Conservation (phyloP, 2,888 invertebrate species). For the Drosophila meridionalis region DNA sequence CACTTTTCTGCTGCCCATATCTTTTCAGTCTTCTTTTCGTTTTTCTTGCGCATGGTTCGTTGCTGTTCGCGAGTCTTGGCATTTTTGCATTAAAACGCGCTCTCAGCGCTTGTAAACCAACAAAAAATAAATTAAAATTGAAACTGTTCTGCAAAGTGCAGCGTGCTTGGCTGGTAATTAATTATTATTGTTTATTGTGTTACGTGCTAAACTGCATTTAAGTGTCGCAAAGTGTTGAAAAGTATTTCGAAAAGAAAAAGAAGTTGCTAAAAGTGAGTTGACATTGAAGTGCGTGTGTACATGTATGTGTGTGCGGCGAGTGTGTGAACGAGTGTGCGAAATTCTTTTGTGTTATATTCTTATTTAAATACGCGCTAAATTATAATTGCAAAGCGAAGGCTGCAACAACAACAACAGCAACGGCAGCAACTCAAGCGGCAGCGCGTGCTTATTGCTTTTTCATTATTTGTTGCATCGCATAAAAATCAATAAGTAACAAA, state of each 20-base stretch:
- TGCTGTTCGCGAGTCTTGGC: conserved; percentile 44
- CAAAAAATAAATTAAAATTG: conserved; percentile 16
- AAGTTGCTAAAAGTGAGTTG: conserved; percentile 63
- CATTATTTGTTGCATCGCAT: conserved; percentile 59
- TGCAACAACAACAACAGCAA: conserved; percentile 20
- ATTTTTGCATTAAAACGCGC: conserved; percentile 60
- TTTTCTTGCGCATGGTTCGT: conserved; percentile 56
- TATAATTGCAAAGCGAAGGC: conserved; percentile 41
- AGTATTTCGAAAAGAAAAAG: conserved; percentile 18
- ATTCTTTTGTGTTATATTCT: conserved; percentile 70
- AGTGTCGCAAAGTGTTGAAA: conserved; percentile 6
- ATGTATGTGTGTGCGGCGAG: conserved; percentile 1
- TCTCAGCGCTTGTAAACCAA: conserved; percentile 52
- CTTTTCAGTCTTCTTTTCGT: conserved; percentile 58
- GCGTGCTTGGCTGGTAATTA: conserved; percentile 62
- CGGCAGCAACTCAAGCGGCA: conserved; percentile 18
- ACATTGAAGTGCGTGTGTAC: conserved; percentile 61
- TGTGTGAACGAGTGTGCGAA: conserved; percentile 55
- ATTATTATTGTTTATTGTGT: conserved; percentile 36
- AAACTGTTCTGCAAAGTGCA: conserved; percentile 58
- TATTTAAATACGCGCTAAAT: conserved; percentile 52
- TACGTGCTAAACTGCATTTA: conserved; percentile 41
- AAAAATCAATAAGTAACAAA: conserved; percentile 71
- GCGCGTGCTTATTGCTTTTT: conserved; percentile 40
- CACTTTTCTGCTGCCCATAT: conserved; percentile 24